Base-by-base conservation (phyloP, 2,888 invertebrate species). In the Melieria omissa region DNA sequence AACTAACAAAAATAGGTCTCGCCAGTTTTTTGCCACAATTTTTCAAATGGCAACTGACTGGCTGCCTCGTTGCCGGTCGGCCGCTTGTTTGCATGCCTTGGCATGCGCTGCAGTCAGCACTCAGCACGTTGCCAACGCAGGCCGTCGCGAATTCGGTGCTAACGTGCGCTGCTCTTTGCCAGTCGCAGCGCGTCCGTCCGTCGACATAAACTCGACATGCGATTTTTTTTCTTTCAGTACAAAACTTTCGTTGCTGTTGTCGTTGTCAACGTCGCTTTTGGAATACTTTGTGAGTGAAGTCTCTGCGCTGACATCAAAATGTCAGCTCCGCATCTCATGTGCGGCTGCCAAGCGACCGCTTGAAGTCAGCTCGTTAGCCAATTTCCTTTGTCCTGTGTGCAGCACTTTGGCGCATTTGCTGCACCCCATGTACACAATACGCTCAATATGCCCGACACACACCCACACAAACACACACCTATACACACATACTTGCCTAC, bases 341-440 rank as follows among this genome's bases (percentile, higher is more conserved):
- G 29, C 29, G 29, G 29, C 29, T 29, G 29, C 29, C 29, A 29
- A 29, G 29, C 29, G 29, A 3, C 29, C 29, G 29, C 29, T 29
- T 29, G 29, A 29, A 29, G 29, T 29, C 60, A 57, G 67, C 60
- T 67, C 60, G 60, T 67, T 67, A 67, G 60, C 42, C 67, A 67
- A 67, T 67, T 67, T 46, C 16, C 41, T 41, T 58, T 3, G 29
- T 49, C 49, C 29, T 29, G 9, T 60, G 4, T 1, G 12, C 54
- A 54, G n/a, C 16, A 9, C 54, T 54, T 7, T 9, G 6, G 7
- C 5, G 7, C 10, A 14, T 7, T 10, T 14, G 5, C n/a, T 54
- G 5, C n/a, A 7, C 54, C 16, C 16, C 14, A 54, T 14, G 54
- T 8, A 12, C 47, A 14, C 4, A n/a, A 1, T 9, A 46, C n/a